phyloP scores from a whole-genome alignment of 1,140 invertebrate species.

The Drosophila gunungcola region DNA sequence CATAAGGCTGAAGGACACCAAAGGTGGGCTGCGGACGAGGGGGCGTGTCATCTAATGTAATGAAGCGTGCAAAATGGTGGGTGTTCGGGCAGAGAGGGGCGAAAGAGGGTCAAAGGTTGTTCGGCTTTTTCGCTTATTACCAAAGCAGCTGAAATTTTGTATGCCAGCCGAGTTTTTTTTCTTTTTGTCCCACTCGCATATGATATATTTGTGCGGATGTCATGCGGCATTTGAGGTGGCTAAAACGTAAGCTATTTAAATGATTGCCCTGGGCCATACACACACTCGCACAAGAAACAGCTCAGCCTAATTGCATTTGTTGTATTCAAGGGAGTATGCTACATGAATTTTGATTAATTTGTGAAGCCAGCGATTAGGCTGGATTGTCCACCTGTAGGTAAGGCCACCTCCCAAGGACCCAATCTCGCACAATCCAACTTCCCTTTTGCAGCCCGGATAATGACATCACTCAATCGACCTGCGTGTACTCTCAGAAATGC shows the following conservation, averaged over 20 bases:
- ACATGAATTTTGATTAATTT: constrained; percentile 56
- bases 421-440: constrained; percentile 13
- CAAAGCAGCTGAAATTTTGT: constrained; percentile 33
- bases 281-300: constrained; percentile 9
- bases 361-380: constrained; percentile 36
- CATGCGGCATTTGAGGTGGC: constrained; percentile 30
- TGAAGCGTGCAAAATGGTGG: constrained; percentile 44
- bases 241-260: constrained; percentile 57
- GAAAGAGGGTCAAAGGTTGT: constrained; percentile 34
- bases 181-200: constrained; percentile 15
- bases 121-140: constrained; percentile 42
- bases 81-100: background rate
- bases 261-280: constrained; percentile 32
- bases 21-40: constrained; percentile 3
- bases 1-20: constrained; percentile 8
- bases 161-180: constrained; percentile 30
- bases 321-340: constrained; percentile 19
- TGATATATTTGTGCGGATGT: constrained; percentile 43
- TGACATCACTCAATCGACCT: constrained; percentile 38
- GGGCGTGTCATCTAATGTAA: constrained; percentile 64
- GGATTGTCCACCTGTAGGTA: constrained; percentile 31
- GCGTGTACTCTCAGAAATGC: constrained; percentile 40
- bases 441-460: background rate
- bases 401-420: background rate
- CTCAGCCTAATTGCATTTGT: constrained; percentile 50